These are phyloP conservation scores for Semicossyphus pulcher DNA, from an alignment of 2,113 vertebrate genomes.

Conservation along the genomic window DNA sequence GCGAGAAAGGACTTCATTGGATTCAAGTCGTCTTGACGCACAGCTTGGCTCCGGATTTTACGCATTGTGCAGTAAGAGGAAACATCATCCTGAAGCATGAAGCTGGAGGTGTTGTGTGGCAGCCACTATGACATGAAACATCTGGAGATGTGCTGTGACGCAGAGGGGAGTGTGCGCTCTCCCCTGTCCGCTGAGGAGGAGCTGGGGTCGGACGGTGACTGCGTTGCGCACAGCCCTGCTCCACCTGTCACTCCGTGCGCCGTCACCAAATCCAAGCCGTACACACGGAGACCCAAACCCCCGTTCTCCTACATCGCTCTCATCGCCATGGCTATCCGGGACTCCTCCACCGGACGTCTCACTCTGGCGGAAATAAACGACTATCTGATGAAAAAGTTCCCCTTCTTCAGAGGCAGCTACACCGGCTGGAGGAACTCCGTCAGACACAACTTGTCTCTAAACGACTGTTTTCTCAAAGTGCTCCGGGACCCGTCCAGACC, in stretches of 20 bases:
- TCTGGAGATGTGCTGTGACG: constrained; percentile 75
- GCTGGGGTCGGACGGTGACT: constrained; percentile 94
- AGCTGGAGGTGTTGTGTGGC: constrained; percentile 87
- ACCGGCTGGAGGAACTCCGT: constrained; percentile 98
- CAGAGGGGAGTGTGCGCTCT: constrained; percentile 78
- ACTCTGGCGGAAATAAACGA: constrained; percentile 97
- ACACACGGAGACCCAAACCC: constrained; percentile 93
- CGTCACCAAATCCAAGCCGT: constrained; percentile 88
- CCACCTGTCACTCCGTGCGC: constrained; percentile 54
- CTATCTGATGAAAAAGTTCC: constrained; percentile 95
- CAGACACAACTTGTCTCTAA: constrained; percentile 94
- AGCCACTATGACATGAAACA: constrained; percentile 80
- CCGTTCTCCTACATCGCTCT: constrained; percentile 97
- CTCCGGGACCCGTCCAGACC: constrained; percentile 94
- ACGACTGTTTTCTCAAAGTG: constrained; percentile 96
- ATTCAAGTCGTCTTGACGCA: constrained; percentile 36
- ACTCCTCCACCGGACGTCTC: constrained; percentile 90
- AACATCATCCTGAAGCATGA: constrained; percentile 79
- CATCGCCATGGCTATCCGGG: constrained; percentile 97
- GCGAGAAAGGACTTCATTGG: background rate
- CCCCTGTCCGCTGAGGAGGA: constrained; percentile 87
- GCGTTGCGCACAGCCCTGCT: constrained; percentile 88
- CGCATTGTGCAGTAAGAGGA: background rate
- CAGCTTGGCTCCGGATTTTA: constrained; percentile 4
- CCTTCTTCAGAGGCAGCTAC: constrained; percentile 95